phyloP scores from a whole-genome alignment of 64 coral and sea anemone genomes.

The Montipora capricornis region DNA sequence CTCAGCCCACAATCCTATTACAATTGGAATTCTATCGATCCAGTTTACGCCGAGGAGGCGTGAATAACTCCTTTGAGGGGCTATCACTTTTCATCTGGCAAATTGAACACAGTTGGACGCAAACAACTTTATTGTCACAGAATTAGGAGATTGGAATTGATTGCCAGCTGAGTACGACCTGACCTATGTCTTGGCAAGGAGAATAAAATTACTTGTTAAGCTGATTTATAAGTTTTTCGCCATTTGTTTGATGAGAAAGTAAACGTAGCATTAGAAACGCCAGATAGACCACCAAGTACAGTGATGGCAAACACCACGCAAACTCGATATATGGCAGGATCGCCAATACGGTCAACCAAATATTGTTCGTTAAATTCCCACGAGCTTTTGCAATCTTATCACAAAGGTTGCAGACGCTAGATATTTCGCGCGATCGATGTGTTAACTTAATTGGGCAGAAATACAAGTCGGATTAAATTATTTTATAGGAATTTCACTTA shows the following conservation, averaged over 20 bases:
- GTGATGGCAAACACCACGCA: not conserved
- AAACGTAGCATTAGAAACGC: not conserved
- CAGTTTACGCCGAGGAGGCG: not conserved
- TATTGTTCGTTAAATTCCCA: not conserved
- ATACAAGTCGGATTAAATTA: not conserved
- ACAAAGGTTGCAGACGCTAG: not conserved
- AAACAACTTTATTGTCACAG: constrained; percentile 49
- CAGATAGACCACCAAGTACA: not conserved
- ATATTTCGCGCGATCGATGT: not conserved
- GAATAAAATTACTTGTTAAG: not conserved
- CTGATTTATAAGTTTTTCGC: not conserved
- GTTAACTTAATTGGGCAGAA: not conserved
- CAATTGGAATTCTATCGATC: not conserved
- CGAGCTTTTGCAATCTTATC: not conserved
- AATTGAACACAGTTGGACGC: constrained; percentile 31
- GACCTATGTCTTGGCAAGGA: not conserved
- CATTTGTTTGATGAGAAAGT: not conserved
- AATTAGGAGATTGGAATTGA: constrained; percentile 34
- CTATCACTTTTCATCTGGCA: constrained; percentile 42
- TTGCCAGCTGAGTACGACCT: not conserved
- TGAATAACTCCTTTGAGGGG: not conserved
- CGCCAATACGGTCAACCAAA: not conserved
- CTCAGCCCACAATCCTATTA: not conserved
- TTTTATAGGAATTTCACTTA: not conserved
- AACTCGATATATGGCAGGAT: not conserved